Evolutionary conservation across 1,140 invertebrate species (phyloP).

Genomic region (Latrodectus geometricus): DNA sequence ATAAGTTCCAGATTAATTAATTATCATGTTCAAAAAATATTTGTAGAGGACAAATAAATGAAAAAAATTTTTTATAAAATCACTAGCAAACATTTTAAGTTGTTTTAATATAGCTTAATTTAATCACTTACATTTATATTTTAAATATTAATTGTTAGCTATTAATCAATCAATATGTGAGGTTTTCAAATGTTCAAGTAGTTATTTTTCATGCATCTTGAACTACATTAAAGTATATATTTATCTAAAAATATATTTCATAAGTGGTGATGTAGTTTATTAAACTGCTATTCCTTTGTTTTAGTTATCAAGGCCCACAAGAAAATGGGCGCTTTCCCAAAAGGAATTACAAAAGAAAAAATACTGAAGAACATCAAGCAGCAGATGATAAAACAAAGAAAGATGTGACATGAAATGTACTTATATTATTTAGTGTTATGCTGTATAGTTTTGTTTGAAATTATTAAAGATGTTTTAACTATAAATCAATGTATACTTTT

Average conservation of each 20-base stretch:
- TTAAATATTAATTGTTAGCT: not conserved
- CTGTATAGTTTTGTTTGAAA: too few species aligned
- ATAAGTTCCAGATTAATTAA: too few species aligned
- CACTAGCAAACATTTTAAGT: too few species aligned
- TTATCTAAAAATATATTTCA: not conserved
- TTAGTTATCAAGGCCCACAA: constrained; percentile 25
- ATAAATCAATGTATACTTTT: too few species aligned
- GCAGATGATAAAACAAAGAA: not conserved
- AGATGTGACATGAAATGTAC: too few species aligned
- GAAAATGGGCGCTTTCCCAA: not conserved
- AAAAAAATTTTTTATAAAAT: too few species aligned
- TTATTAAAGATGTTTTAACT: too few species aligned
- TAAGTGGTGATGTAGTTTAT: not conserved
- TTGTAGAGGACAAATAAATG: too few species aligned
- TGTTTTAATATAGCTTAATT: not conserved
- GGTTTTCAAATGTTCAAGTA: not conserved
- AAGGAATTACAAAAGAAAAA: constrained; percentile 19
- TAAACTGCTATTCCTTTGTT: not conserved
- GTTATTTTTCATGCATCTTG: not conserved
- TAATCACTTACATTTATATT: not conserved
- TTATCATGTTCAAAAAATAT: too few species aligned
- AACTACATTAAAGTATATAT: not conserved
- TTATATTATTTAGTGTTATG: too few species aligned
- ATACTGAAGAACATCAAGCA: not conserved
- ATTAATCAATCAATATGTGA: not conserved